Evolutionary conservation across 2,113 vertebrate species (phyloP).

Genomic region (Nesoenas mayeri): DNA sequence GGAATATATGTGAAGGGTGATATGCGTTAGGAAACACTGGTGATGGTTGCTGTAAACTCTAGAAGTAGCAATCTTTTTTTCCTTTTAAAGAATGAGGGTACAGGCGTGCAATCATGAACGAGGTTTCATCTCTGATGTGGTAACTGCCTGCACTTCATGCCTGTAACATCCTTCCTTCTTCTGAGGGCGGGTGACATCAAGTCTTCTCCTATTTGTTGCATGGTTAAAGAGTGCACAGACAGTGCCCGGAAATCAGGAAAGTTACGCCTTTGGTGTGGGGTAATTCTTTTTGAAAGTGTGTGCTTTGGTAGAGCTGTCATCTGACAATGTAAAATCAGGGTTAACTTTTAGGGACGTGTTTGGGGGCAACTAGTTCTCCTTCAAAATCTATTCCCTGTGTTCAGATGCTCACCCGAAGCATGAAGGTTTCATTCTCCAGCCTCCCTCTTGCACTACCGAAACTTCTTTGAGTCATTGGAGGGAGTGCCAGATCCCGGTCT

Average conservation of each 20-base stretch:
- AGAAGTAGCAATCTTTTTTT: background rate
- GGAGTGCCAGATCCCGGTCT: background rate
- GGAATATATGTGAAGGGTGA: background rate
- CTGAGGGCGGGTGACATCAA: background rate
- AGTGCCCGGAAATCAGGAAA: background rate
- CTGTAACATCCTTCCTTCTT: conserved; percentile 17
- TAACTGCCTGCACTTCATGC: background rate
- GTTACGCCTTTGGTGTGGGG: background rate
- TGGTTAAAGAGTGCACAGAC: accelerated
- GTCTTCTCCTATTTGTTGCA: background rate
- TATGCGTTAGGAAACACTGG: background rate
- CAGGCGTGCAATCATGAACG: background rate
- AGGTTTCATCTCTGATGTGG: background rate
- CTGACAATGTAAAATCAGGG: background rate
- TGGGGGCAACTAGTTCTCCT: background rate
- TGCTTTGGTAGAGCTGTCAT: background rate
- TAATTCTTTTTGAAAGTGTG: background rate
- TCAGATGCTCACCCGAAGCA: background rate
- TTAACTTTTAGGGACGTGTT: background rate
- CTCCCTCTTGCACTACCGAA: background rate
- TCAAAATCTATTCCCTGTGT: background rate
- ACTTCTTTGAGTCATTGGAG: background rate
- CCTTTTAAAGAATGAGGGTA: background rate
- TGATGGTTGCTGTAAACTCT: background rate
- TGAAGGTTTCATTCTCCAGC: background rate